Evolutionary conservation across 2,797 vertebrate species (phyloP).

Genomic region (Meriones psammophilus): DNA sequence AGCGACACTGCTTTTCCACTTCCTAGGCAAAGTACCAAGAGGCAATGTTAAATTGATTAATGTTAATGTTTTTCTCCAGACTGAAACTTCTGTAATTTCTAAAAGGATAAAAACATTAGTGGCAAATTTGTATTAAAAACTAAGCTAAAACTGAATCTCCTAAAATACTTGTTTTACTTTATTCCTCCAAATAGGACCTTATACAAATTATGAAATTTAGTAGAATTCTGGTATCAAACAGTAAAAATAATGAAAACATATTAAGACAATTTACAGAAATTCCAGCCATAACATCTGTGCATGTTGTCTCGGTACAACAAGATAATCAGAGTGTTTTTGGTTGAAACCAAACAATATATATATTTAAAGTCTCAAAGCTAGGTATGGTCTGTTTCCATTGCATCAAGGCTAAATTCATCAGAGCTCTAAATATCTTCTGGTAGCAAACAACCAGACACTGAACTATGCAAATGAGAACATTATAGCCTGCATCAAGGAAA

Average conservation of each 20-base stretch:
- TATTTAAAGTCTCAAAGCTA: conserved; percentile 10
- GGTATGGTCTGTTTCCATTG: conserved; percentile 23
- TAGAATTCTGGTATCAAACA: conserved; percentile 34
- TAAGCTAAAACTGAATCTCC: conserved; percentile 52
- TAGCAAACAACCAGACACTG: not conserved
- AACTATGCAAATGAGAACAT: conserved; percentile 43
- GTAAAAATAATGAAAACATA: not conserved
- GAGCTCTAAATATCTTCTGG: conserved; percentile 32
- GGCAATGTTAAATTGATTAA: conserved; percentile 42
- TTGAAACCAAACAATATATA: conserved; percentile 38
- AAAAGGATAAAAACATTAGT: conserved; percentile 45
- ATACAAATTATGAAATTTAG: conserved; percentile 61
- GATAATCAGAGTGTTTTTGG: not conserved
- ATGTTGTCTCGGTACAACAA: conserved; percentile 3
- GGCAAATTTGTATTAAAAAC: conserved; percentile 7
- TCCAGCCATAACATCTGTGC: not conserved
- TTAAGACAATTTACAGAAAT: conserved; percentile 40
- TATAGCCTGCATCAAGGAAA: conserved; percentile 53
- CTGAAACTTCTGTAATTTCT: conserved; percentile 51
- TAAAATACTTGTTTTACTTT: conserved; percentile 56
- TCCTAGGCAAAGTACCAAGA: conserved; percentile 89
- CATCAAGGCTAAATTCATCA: conserved; percentile 31
- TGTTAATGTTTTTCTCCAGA: not conserved
- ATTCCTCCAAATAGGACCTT: conserved; percentile 30
- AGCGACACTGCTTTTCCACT: conserved; percentile 96